Conservation (phyloP, 2,797 vertebrate genomes). For the Sciurus carolinensis region DNA sequence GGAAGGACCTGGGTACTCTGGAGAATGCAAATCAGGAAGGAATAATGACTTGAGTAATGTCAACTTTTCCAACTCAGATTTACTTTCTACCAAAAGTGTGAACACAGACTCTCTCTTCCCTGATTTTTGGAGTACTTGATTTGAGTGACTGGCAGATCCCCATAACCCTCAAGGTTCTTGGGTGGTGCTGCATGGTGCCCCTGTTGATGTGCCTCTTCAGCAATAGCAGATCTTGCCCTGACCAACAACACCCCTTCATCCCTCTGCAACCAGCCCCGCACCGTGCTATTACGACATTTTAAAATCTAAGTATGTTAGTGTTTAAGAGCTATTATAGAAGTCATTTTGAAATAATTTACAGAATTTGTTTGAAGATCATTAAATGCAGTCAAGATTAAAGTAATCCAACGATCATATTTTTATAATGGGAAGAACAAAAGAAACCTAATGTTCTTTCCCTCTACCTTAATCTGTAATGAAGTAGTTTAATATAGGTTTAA, state of each 20-base stretch:
- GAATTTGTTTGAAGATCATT: slow-evolving; percentile 60
- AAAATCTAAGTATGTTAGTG: slow-evolving; percentile 1
- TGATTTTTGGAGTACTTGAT: slow-evolving; percentile 96
- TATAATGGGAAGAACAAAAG: not conserved
- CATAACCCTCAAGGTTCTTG: slow-evolving; percentile 96
- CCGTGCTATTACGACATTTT: not conserved
- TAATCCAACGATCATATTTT: not conserved
- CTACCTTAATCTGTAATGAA: not conserved
- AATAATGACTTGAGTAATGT: slow-evolving; percentile 90
- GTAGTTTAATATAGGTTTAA: not conserved
- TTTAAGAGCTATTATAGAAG: slow-evolving; percentile 23
- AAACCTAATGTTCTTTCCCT: not conserved
- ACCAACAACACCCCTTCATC: not conserved
- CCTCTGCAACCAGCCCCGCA: no score
- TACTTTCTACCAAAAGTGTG: slow-evolving; percentile 96
- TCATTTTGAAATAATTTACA: slow-evolving; percentile 49
- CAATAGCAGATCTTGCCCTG: not conserved
- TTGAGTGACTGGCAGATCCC: slow-evolving; percentile 95
- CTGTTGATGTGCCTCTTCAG: no score
- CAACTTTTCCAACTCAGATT: slow-evolving; percentile 95
- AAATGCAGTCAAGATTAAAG: slow-evolving; percentile 13
- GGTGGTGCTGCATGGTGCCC: slow-evolving; percentile 93
- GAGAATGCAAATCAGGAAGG: slow-evolving; percentile 95
- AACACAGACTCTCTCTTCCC: slow-evolving; percentile 96
- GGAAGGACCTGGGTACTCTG: slow-evolving; percentile 94